Conservation (phyloP, 2,888 invertebrate genomes). For the Amphipoea lucens region DNA sequence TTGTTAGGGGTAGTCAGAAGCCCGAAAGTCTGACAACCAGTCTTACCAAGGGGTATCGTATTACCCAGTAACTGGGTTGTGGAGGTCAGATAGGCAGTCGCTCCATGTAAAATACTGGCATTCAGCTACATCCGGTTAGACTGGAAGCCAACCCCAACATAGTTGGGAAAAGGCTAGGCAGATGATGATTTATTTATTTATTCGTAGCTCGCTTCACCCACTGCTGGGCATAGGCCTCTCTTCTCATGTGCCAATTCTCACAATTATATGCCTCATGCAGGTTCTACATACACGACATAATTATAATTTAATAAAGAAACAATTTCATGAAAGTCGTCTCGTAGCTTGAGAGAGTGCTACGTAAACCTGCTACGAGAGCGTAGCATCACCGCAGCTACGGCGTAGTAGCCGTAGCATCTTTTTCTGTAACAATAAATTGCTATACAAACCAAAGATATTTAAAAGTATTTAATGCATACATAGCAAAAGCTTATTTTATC, state of each 20-base stretch:
- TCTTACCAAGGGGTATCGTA: no score
- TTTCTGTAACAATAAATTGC: not conserved
- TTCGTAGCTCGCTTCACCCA: not conserved
- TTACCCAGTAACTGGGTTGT: no score
- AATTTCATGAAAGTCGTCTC: not conserved
- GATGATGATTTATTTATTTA: no score
- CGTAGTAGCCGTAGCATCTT: conserved; percentile 18
- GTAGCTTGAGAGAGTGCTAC: conserved; percentile 2
- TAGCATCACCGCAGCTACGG: conserved; percentile 30
- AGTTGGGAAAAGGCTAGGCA: no score
- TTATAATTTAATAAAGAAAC: not conserved
- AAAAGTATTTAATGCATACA: not conserved
- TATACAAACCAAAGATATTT: not conserved
- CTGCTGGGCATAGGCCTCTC: not conserved
- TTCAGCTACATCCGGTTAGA: no score
- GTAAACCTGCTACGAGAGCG: conserved; percentile 25
- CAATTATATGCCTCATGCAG: no score
- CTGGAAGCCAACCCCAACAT: no score
- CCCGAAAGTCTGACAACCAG: no score
- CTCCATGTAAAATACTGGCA: no score
- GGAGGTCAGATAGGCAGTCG: no score
- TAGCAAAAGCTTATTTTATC: not conserved
- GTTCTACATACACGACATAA: not conserved
- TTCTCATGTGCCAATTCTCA: not conserved
- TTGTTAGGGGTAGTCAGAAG: no score